These are phyloP conservation scores for Bellardia pandia DNA, from an alignment of 2,888 invertebrate species.

Conservation along the genomic window DNA sequence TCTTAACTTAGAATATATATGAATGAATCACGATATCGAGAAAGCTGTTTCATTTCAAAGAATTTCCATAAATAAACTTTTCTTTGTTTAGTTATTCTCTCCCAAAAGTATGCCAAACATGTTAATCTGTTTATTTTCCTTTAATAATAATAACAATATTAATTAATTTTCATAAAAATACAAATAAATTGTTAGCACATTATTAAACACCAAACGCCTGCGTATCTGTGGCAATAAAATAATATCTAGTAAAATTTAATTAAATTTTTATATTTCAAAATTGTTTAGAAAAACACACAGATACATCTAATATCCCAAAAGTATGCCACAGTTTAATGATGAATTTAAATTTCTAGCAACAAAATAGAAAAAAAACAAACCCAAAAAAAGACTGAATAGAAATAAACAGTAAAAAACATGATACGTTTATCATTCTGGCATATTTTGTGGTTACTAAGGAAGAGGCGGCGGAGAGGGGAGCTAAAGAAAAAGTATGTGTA, in stretches of 20 bases:
- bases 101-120: too few species aligned
- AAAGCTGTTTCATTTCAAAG: too few species aligned
- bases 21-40: too few species aligned
- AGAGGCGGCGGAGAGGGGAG: neutral
- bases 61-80: too few species aligned
- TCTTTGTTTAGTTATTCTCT: too few species aligned
- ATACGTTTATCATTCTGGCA: conserved; percentile 46
- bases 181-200: neutral
- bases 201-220: neutral
- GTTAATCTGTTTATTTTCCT: too few species aligned
- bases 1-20: too few species aligned
- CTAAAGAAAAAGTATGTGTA: neutral
- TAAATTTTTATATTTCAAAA: neutral
- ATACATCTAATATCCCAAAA: conserved; percentile 21
- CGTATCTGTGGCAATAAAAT: neutral
- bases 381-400: neutral
- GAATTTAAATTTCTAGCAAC: conserved; percentile 35
- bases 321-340: conserved; percentile 52
- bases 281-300: neutral
- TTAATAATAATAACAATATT: too few species aligned
- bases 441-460: conserved; percentile 37
- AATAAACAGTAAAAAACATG: neutral
- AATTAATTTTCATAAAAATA: too few species aligned
- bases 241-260: neutral
- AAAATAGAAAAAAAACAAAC: conserved; percentile 15